A percentile compares a stretch with the other conserved stretches of the same genome.
phyloP scores from a whole-genome alignment of 2,888 invertebrate genomes.

The Drosophila dives region DNA sequence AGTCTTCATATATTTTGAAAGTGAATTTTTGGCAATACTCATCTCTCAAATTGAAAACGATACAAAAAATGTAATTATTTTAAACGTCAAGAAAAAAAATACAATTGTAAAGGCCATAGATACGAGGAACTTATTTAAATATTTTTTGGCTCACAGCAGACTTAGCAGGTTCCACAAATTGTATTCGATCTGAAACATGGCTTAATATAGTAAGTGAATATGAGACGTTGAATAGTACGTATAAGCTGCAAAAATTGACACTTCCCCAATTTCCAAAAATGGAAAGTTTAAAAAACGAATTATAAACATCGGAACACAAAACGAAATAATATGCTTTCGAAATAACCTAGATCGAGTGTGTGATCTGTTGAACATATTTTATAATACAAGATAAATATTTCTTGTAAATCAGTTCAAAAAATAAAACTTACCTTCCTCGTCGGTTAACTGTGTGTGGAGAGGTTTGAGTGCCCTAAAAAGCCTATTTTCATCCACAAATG shows the following conservation, averaged over 20 bases:
- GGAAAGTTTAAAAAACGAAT: background rate
- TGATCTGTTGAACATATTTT: background rate
- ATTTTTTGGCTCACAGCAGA: too few relatives aligned
- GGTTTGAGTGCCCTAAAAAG: constrained; percentile 93
- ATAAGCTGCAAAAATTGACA: background rate
- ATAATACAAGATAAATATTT: background rate
- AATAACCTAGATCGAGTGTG: background rate
- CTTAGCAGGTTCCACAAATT: too few relatives aligned
- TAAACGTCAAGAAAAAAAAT: too few relatives aligned
- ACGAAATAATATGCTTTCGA: background rate
- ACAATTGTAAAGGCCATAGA: too few relatives aligned
- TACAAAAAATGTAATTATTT: too few relatives aligned
- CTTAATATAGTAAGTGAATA: background rate
- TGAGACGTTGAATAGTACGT: background rate
- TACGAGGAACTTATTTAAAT: too few relatives aligned
- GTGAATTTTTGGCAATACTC: too few relatives aligned
- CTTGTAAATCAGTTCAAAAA: background rate
- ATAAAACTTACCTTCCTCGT: constrained; percentile 90
- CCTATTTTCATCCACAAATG: constrained; percentile 98
- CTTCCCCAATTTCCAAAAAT: background rate
- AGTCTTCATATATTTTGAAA: background rate
- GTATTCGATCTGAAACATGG: background rate
- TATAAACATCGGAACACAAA: background rate
- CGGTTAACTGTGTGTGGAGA: constrained; percentile 92
- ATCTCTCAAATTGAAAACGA: too few relatives aligned